Conservation (phyloP, 2,113 vertebrate species). For the Lucifuga dentata region DNA sequence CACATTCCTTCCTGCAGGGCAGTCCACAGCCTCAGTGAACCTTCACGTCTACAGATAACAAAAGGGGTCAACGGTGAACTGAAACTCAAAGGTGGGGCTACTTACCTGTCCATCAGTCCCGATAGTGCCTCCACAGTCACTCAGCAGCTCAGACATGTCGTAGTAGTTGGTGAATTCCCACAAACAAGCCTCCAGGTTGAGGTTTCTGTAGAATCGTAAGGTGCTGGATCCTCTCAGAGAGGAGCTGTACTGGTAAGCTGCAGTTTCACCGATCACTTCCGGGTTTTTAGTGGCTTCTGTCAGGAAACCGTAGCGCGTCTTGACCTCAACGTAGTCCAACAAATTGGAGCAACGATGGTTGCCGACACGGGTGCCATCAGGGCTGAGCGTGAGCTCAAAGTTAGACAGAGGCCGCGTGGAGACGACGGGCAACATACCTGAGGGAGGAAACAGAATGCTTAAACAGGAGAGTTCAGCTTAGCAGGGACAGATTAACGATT, state of each 20-base stretch:
- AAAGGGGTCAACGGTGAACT: conserved; percentile 54
- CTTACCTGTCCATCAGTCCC: conserved; percentile 92
- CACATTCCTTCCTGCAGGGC: conserved; percentile 38
- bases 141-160: conserved; percentile 96
- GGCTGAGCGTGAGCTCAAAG: conserved; percentile 94
- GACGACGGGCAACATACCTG: conserved; percentile 94
- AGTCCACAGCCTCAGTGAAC: conserved; percentile 11
- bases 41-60: conserved; percentile 36
- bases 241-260: conserved; percentile 90
- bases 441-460: background rate
- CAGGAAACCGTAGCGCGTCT: conserved; percentile 91
- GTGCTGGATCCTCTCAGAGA: conserved; percentile 85
- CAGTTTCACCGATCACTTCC: conserved; percentile 86
- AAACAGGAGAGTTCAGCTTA: background rate
- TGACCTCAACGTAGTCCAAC: conserved; percentile 90
- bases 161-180: conserved; percentile 96
- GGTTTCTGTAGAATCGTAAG: conserved; percentile 92
- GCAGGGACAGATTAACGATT: conserved; percentile 1
- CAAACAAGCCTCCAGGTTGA: conserved; percentile 93
- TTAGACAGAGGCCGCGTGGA: conserved; percentile 93
- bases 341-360: conserved; percentile 97
- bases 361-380: conserved; percentile 91
- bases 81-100: conserved; percentile 30
- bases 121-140: conserved; percentile 84
- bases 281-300: conserved; percentile 86